Evolutionary conservation across 2,888 invertebrate species (phyloP), one percentile per base, ranked within the genome.

Genomic region (Catocala fraxini): DNA sequence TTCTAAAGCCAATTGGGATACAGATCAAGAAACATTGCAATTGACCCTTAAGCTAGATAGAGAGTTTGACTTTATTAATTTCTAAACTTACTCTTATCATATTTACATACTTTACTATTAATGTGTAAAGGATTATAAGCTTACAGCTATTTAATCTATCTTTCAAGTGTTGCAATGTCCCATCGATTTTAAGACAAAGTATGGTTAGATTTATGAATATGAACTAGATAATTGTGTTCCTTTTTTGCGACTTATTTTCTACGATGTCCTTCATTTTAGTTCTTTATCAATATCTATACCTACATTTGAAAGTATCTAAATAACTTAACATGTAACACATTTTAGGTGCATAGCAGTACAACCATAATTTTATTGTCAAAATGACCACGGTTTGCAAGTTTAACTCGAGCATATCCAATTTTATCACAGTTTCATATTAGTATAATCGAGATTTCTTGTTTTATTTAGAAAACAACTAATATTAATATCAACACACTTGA

Each of bases 11-110:
- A 96, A 96, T 79, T 99, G 97, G 96, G 96, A 98, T 80, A 82
- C 92, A 1, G 95, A 95, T 9, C 89, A 91, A 33, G 95, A 96
- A 73, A 96, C 95, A 48, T 92, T 99, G 62, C 95, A 95, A 57
- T 92, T 99, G 49, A 97, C 96, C 6, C 90, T 98, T 53, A 95
- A 95, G 65, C 95, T 98, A 87, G 94, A 95, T 64, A 95, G 98
- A 60, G 98, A 98, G 86, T 96, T 97, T 75, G 98, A 99, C 93
- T 96, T 95, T 86, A 93, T 98, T 55, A 98, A 99, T 91, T 98
- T 98, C 91, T 98, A 95, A 95, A 63, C 7, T 35, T 15, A n/a
- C 12, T 12, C 11, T n/a, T 35, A 35, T 35, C 5, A 35, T 35
- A 35, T 6, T 6, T 35, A 6, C 35, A 35, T 0, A n/a, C n/a